Evolutionary conservation across 2,113 vertebrate genomes (phyloP), one percentile per base, ranked within the genome.

Genomic region (Ctenomys sociabilis): DNA sequence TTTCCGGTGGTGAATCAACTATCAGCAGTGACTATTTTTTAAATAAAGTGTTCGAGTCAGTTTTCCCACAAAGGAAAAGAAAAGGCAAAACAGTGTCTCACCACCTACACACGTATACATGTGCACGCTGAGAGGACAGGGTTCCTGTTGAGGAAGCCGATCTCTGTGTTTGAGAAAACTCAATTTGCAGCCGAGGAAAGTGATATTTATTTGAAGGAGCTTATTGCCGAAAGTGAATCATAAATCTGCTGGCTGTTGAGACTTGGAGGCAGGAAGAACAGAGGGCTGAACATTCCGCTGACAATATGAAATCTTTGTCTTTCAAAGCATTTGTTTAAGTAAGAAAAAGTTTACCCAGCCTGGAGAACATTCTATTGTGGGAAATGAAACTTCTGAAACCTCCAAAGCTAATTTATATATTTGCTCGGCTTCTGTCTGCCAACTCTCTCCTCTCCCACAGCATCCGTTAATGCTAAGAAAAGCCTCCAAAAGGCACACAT

Each of bases 321-420:
- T 98, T 95, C 95, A 96, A 92, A 95, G 88, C 96, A 97, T 40
- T 97, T 89, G 84, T 96, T 97, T 96, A 97, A 84, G 43, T 83
- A 96, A 97, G 86, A 92, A 97, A 96, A 97, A 75, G 96, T 97
- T 97, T 97, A 96, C 96, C 90, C 85, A 96, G 94, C 63, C 95
- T 95, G 32, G 26, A 96, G 91, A 97, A 92, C 3, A 0, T 96
- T 97, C 96, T 35, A 37, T 84, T 86, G 85, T 96, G 96, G 95
- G 78, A 98, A 98, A 97, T 96, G 93, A 63, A 88, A 98, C 98
- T 78, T 66, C 88, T 93, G 88, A 77, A 63, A 82, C 94, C 95
- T 96, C 95, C 95, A 96, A 96, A 97, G 93, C 95, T 98, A 97
- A 97, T 96, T 98, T 95, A 96, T 97, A 96, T 97, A 97, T 97